Conservation (phyloP, 2,888 invertebrate species). For the Chironomus tentans region DNA sequence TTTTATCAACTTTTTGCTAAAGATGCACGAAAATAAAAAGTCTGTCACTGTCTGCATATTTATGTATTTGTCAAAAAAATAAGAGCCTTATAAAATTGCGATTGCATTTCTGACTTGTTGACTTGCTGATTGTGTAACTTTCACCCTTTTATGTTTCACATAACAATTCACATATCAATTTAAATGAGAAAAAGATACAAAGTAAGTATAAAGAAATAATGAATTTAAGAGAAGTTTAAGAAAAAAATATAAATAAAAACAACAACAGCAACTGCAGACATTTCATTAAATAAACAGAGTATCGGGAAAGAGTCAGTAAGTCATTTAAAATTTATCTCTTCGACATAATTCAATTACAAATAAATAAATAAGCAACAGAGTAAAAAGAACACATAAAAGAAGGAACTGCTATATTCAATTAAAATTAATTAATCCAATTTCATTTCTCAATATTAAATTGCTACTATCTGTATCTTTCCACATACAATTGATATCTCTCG, state of each 20-base stretch:
- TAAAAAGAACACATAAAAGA: neutral
- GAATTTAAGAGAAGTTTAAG: too few species aligned
- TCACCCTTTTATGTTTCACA: conserved; percentile 9
- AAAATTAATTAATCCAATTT: conserved; percentile 23
- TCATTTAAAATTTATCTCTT: too few species aligned
- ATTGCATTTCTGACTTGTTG: neutral
- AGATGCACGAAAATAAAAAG: neutral
- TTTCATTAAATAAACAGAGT: too few species aligned
- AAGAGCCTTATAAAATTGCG: neutral
- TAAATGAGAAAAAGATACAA: neutral
- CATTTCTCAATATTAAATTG: neutral
- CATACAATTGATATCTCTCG: too few species aligned
- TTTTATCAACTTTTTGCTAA: too few species aligned
- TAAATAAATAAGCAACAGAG: neutral
- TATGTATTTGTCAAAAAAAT: conserved; percentile 7
- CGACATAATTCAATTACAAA: neutral
- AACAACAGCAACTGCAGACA: too few species aligned
- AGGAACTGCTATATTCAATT: conserved; percentile 18
- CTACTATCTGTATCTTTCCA: neutral
- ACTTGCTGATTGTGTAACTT: conserved; percentile 6
- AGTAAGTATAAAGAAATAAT: too few species aligned
- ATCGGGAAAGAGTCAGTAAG: too few species aligned
- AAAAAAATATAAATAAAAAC: too few species aligned
- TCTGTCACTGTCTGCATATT: neutral
- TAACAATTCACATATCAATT: neutral